Base-by-base conservation (phyloP, 1,140 invertebrate species). In the Lineus longissimus region DNA sequence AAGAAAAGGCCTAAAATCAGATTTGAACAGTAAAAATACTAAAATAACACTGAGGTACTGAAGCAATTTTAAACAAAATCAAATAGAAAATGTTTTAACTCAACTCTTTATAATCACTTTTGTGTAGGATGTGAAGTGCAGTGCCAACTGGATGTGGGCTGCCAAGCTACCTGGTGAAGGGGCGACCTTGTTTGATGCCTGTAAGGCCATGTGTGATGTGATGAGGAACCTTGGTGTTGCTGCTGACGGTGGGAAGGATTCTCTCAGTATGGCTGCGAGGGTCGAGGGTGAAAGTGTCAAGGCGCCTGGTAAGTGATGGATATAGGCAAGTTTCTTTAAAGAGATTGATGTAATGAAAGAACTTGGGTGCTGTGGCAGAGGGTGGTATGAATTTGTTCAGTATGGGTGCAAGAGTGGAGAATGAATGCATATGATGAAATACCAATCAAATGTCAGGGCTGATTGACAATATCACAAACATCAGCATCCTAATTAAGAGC, bases 91-190 rank as follows among this genome's bases (percentile, higher is more conserved):
- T n/a, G n/a, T n/a, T n/a, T n/a, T n/a, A n/a, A n/a, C n/a, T n/a
- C n/a, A n/a, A n/a, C n/a, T n/a, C n/a, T n/a, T n/a, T n/a, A n/a
- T n/a, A n/a, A n/a, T n/a, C n/a, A 36, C 15, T 59, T 57, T 59
- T 7, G 59, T 66, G 13, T 67, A 88, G 77, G 95, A 98, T 82
- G 88, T 97, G 9, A 98, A 98, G 83, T 97, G 95, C 76, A 95
- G 93, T 65, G 95, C 92, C 2, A 98, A 98, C 81, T 98, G 96
- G 96, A 98, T 98, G 96, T 98, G 95, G 96, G 88, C 95, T 2
- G 95, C 95, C 7, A 98, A 98, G 83, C 84, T 96, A 17, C 87
- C 89, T 0, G 92, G 90, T 0, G 95, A 97, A 83, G 95, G 95
- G 4, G 91, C 90, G 19, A 86, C 88, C 36, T 82, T 98, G 27